phyloP scores from a whole-genome alignment of 1,140 invertebrate genomes.

The Oryctes rhinoceros region DNA sequence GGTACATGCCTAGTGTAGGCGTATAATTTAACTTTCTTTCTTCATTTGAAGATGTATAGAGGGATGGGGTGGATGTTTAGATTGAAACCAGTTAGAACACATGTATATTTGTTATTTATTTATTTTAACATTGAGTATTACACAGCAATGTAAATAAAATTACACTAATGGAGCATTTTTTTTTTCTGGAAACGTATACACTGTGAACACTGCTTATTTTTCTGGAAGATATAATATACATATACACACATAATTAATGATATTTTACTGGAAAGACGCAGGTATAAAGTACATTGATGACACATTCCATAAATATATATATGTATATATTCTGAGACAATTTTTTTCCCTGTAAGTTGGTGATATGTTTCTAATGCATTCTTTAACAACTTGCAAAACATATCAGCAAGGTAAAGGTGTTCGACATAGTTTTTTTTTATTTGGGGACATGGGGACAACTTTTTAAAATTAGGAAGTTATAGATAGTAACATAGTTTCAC shows the following conservation, averaged over 20 bases:
- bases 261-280: constrained; percentile 8
- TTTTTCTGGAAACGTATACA: not conserved
- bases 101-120: constrained; percentile 22
- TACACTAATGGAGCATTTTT: not conserved
- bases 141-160: constrained; percentile 4
- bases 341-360: no score
- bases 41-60: not conserved
- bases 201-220: not conserved
- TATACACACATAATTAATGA: constrained; percentile 20
- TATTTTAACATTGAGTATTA: constrained; percentile 28
- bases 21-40: no score
- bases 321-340: not conserved
- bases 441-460: not conserved
- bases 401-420: not conserved
- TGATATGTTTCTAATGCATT: not conserved
- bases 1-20: not conserved
- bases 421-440: not conserved
- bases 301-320: not conserved
- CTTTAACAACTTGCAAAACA: not conserved
- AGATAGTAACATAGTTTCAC: not conserved
- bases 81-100: not conserved
- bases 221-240: not conserved
- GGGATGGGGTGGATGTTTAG: not conserved
- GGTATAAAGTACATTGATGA: constrained; percentile 10
- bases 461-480: not conserved